A percentile compares a stretch with the other conserved stretches of the same genome.
Evolutionary conservation across 92 coral and sea anemone species (phyloP).

Genomic region (Epizoanthus ramosus): DNA sequence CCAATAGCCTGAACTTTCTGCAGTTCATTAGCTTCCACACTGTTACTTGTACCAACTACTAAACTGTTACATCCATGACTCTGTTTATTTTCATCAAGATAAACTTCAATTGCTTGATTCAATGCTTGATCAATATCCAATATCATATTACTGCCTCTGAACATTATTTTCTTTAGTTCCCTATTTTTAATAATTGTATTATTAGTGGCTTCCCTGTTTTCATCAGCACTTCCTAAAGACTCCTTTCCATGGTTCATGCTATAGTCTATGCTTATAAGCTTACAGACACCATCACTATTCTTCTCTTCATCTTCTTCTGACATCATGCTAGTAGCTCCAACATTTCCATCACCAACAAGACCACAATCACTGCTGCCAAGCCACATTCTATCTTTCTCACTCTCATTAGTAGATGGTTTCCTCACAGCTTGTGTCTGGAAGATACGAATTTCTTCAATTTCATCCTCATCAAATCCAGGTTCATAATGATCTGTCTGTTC

Average conservation of each 20-base stretch:
- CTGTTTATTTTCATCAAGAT: neutral
- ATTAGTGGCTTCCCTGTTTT: neutral
- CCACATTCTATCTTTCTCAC: neutral
- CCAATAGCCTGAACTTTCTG: neutral
- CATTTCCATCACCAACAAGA: neutral
- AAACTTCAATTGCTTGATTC: neutral
- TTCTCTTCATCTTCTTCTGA: neutral
- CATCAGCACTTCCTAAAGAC: neutral
- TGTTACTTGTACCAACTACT: neutral
- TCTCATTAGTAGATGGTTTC: constrained; percentile 27
- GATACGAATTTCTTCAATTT: constrained; percentile 76
- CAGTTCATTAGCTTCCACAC: neutral
- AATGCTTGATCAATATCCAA: neutral
- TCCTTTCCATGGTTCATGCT: neutral
- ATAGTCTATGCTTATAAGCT: neutral
- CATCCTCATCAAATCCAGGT: constrained; percentile 74
- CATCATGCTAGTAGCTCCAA: neutral
- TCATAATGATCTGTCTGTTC: constrained; percentile 7
- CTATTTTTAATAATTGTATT: neutral
- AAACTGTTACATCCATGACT: neutral
- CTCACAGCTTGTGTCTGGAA: constrained; percentile 76
- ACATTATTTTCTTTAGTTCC: neutral
- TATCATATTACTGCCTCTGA: neutral
- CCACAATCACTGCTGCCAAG: neutral
- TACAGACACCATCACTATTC: neutral